A percentile compares a stretch with the other conserved stretches of the same genome.
These are phyloP conservation scores for Folsomia candida DNA, from an alignment of 2,888 invertebrate species.

Conservation along the genomic window DNA sequence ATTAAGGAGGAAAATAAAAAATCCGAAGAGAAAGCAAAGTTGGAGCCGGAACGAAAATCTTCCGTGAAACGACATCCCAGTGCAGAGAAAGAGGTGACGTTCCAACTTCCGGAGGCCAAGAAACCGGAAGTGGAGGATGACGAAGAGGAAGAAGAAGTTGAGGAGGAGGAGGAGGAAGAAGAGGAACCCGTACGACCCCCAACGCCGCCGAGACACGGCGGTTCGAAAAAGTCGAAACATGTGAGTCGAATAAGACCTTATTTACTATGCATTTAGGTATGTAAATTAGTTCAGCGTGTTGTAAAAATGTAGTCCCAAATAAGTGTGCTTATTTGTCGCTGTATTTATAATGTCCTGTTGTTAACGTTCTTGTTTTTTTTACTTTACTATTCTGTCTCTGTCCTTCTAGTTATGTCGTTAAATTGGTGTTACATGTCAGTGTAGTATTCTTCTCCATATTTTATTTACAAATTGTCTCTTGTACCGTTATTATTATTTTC, in stretches of 20 bases:
- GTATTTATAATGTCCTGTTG: too few species aligned
- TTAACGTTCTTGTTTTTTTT: too few species aligned
- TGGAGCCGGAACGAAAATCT: neutral
- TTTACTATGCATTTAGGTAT: too few species aligned
- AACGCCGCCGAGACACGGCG: slow-evolving; percentile 53
- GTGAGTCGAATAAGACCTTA: slow-evolving; percentile 27
- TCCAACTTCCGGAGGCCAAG: slow-evolving; percentile 40
- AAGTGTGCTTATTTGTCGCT: too few species aligned
- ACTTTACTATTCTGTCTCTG: too few species aligned
- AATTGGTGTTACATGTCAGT: too few species aligned
- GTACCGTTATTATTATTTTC: too few species aligned
- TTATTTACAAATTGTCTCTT: too few species aligned
- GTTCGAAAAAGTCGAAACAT: slow-evolving; percentile 44
- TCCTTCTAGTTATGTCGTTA: too few species aligned
- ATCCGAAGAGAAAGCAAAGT: neutral
- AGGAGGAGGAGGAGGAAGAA: slow-evolving; percentile 52
- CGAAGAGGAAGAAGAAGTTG: slow-evolving; percentile 50
- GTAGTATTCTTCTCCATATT: too few species aligned
- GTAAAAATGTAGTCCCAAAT: too few species aligned
- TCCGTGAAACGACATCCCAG: neutral
- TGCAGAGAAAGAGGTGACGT: slow-evolving; percentile 42
- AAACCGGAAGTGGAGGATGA: slow-evolving; percentile 53
- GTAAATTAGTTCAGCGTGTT: too few species aligned
- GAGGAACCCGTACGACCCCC: slow-evolving; percentile 53
- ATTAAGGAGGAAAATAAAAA: neutral